Base-by-base conservation (phyloP, 2,797 vertebrate genomes). In the Parotocinclus haroldoi region DNA sequence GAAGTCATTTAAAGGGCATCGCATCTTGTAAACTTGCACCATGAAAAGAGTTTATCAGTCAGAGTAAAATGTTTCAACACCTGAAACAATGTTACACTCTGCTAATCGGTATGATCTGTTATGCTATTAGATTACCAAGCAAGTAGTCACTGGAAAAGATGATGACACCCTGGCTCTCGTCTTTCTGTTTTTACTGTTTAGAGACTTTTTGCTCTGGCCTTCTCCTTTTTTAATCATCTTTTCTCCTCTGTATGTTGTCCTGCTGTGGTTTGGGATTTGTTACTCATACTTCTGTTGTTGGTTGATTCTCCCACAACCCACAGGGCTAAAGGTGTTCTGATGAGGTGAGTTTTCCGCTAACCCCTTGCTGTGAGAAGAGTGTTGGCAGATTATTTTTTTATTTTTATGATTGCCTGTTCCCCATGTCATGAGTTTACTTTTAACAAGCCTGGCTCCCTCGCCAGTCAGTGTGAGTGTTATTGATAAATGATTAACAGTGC, bases 401-500 rank as follows among this genome's bases (percentile, higher is more conserved):
- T n/a, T 81, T 79, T 79, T 68, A 78, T 71, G 63, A 76, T 75
- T 55, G 74, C 62, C 57, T 75, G 63, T 76, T 76, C 68, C 55
- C 56, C 18, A 46, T 77, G 68, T 77, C 58, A 62, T 67, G 38
- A 56, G 58, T 66, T 69, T 66, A 63, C 72, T 72, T 74, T 62
- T 73, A 81, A 84, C 63, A 61, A 75, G 84, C 74, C 76, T 73
- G 68, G 78, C 67, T 76, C 69, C 74, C 58, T 36, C 58, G 84
- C 50, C 72, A 80, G 85, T 85, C 82, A 58, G 76, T 36, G 17
- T 63, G 66, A 75, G 81, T 78, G 85, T 87, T 89, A 90, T 91
- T 89, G 90, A 92, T 91, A 89, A 91, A 91, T 91, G 88, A 91
- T 91, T 89, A 91, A 92, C 87, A 74, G 79, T 79, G 80, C 85